Conservation (phyloP, 1,140 invertebrate genomes). For the Coenobita brevimanus region DNA sequence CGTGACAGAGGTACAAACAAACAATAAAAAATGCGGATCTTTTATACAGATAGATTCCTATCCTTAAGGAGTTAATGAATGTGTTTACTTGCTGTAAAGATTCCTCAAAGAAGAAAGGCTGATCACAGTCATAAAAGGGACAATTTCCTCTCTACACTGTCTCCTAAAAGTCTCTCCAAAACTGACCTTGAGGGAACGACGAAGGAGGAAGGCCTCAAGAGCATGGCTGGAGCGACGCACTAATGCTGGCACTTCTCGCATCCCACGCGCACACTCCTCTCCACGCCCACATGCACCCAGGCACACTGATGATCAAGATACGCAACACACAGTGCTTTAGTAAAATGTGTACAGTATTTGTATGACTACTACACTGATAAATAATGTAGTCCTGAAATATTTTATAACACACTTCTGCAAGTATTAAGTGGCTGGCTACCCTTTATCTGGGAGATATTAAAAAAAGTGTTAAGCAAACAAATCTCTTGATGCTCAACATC, state of each 20-base stretch:
- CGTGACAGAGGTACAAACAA: too few species aligned
- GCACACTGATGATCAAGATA: constrained; percentile 74
- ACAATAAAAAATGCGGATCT: not conserved
- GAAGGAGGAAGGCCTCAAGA: constrained; percentile 73
- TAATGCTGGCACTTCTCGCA: constrained; percentile 74
- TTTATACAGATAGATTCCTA: not conserved
- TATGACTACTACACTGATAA: too few species aligned
- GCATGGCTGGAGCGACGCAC: constrained; percentile 74
- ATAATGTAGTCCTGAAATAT: too few species aligned
- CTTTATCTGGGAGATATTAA: too few species aligned
- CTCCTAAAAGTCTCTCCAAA: too few species aligned
- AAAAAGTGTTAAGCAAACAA: too few species aligned
- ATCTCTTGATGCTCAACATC: too few species aligned
- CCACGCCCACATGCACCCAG: constrained; percentile 76
- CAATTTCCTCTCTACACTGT: too few species aligned
- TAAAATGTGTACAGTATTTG: too few species aligned
- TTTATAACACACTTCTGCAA: too few species aligned
- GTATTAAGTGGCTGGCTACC: too few species aligned
- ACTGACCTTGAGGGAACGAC: constrained; percentile 67
- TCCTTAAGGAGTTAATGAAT: not conserved
- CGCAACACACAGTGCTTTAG: not conserved
- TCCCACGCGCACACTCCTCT: constrained; percentile 72
- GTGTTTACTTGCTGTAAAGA: not conserved
- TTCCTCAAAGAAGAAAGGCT: not conserved
- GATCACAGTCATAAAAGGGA: too few species aligned